phyloP scores from a whole-genome alignment of 2,113 vertebrate genomes.

The Silurus meridionalis region DNA sequence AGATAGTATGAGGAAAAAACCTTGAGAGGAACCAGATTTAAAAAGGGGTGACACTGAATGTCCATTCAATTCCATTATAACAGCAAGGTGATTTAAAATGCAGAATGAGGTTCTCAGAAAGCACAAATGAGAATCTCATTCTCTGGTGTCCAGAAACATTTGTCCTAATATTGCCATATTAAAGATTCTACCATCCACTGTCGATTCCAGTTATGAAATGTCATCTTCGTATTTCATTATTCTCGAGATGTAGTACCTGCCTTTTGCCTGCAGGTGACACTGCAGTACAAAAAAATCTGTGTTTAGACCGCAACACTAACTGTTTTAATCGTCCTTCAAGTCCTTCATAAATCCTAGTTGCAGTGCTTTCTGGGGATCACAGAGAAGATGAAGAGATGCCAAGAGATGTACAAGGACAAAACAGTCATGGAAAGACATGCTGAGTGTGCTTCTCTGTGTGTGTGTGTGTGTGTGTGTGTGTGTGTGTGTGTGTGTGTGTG shows the following conservation, averaged over 20 bases:
- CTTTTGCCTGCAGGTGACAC: slow-evolving; percentile 60
- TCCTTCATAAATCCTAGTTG: slow-evolving; percentile 60
- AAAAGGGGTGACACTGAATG: too few species aligned
- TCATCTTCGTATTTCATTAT: not conserved
- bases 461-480: slow-evolving; percentile 11
- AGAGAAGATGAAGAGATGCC: slow-evolving; percentile 53
- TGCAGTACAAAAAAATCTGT: slow-evolving; percentile 36
- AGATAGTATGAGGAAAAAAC: too few species aligned
- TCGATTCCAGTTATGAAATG: not conserved
- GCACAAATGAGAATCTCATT: too few species aligned
- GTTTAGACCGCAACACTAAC: not conserved
- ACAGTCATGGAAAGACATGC: not conserved
- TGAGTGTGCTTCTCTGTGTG: not conserved
- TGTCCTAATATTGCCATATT: too few species aligned
- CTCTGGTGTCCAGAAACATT: too few species aligned
- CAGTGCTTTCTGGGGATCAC: slow-evolving; percentile 54
- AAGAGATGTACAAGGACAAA: slow-evolving; percentile 53
- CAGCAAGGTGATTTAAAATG: too few species aligned
- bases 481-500: slow-evolving; percentile 16
- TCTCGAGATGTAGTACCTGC: slow-evolving; percentile 28
- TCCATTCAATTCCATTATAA: too few species aligned
- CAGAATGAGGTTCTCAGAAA: too few species aligned
- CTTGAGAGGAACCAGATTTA: too few species aligned
- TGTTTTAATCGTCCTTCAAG: slow-evolving; percentile 9
- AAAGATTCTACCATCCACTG: not conserved